Conservation (phyloP, 2,113 vertebrate genomes). For the Lota lota region DNA sequence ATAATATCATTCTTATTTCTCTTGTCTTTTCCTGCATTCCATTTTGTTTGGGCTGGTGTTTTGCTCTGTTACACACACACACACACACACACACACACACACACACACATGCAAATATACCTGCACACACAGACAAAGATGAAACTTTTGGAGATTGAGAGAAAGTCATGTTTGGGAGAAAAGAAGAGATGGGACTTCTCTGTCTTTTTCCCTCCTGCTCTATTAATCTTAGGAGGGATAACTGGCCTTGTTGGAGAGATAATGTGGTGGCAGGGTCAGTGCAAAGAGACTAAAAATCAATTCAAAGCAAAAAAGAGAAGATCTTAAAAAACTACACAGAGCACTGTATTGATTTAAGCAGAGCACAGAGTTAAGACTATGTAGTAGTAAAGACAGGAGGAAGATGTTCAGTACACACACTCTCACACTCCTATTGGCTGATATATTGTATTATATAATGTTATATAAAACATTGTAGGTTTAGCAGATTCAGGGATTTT, state of each 20-base stretch:
- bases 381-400: constrained; percentile 31
- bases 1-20: too few relatives aligned
- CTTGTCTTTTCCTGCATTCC: too few relatives aligned
- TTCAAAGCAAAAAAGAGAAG: constrained; percentile 57
- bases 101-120: too few relatives aligned
- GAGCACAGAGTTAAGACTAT: constrained; percentile 55
- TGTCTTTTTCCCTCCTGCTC: constrained; percentile 34
- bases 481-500: too few relatives aligned
- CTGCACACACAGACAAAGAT: not conserved
- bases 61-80: too few relatives aligned
- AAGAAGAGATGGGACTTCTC: constrained; percentile 30
- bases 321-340: constrained; percentile 44
- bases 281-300: constrained; percentile 67
- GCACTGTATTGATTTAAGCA: constrained; percentile 66
- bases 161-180: constrained; percentile 4
- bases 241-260: constrained; percentile 71
- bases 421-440: not conserved
- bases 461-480: too few relatives aligned
- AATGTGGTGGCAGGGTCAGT: constrained; percentile 71
- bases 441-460: not conserved
- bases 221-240: constrained; percentile 69
- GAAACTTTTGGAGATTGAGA: not conserved
- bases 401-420: constrained; percentile 1
- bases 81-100: too few relatives aligned
- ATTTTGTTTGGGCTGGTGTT: too few relatives aligned